These are phyloP conservation scores for Oenanthe melanoleuca DNA, from an alignment of 2,113 vertebrate species.

Conservation along the genomic window DNA sequence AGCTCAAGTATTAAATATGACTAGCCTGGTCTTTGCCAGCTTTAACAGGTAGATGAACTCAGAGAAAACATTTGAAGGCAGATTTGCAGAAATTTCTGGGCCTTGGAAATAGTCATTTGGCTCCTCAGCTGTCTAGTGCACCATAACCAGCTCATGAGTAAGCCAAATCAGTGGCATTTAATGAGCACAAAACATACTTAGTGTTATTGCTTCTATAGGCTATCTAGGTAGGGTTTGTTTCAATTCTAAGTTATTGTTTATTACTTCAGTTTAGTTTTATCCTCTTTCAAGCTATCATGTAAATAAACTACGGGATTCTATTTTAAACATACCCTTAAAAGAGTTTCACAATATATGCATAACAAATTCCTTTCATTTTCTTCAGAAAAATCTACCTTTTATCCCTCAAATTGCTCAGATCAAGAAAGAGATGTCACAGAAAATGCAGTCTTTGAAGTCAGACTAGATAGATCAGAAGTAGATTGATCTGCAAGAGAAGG, in stretches of 20 bases:
- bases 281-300: background rate
- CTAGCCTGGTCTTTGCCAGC: background rate
- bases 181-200: background rate
- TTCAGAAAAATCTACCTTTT: background rate
- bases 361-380: background rate
- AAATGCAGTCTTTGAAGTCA: background rate
- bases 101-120: background rate
- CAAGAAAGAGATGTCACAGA: background rate
- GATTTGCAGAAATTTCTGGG: background rate
- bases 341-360: background rate
- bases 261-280: background rate
- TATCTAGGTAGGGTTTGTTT: background rate
- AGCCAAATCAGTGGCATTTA: background rate
- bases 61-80: background rate
- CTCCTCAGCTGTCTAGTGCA: background rate
- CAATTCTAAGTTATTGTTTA: background rate
- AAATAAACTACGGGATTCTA: background rate
- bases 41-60: background rate
- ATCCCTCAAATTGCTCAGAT: background rate
- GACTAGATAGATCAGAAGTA: background rate
- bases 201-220: background rate
- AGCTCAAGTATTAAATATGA: background rate
- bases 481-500: background rate
- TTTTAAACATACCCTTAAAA: background rate
- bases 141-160: background rate